Percentiles rank a stretch among this genome's conserved stretches.
Evolutionary conservation across 1,140 invertebrate genomes (phyloP).

Genomic region (Atopsyche davidsoni): DNA sequence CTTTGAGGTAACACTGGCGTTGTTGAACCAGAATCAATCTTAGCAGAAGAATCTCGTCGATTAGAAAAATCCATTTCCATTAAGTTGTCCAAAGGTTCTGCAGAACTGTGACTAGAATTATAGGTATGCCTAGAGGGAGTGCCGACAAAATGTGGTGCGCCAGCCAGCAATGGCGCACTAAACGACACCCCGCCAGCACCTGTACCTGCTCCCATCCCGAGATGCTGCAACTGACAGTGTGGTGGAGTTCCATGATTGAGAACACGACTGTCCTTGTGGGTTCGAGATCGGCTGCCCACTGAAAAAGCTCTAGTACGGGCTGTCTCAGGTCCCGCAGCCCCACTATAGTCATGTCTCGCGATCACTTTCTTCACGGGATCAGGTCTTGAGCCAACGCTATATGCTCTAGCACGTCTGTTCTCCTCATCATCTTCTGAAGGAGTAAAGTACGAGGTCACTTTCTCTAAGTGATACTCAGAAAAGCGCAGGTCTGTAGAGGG

Average conservation of each 20-base stretch:
- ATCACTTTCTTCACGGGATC: constrained; percentile 39
- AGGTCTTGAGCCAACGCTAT: constrained; percentile 81
- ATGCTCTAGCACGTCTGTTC: constrained; percentile 66
- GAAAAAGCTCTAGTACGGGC: constrained; percentile 61
- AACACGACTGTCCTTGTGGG: constrained; percentile 35
- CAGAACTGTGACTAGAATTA: constrained; percentile 55
- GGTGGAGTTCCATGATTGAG: constrained; percentile 35
- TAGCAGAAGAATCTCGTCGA: constrained; percentile 37
- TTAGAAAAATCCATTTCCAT: constrained; percentile 76
- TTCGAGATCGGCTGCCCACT: constrained; percentile 59
- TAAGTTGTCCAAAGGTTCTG: constrained; percentile 65
- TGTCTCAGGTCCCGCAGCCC: constrained; percentile 32
- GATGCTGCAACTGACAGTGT: constrained; percentile 29
- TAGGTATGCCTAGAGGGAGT: constrained; percentile 40
- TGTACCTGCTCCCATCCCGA: constrained; percentile 7
- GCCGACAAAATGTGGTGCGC: constrained; percentile 33
- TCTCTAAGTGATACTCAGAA: constrained; percentile 61
- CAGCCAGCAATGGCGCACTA: constrained; percentile 52
- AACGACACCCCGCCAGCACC: constrained; percentile 47
- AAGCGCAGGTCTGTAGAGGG: constrained; percentile 44
- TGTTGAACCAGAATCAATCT: constrained; percentile 32
- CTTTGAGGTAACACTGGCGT: constrained; percentile 39
- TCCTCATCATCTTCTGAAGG: constrained; percentile 53
- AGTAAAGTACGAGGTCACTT: constrained; percentile 57
- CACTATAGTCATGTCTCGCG: constrained; percentile 31